Base-by-base conservation (phyloP, 2,888 invertebrate genomes). In the Drosophila mimica region DNA sequence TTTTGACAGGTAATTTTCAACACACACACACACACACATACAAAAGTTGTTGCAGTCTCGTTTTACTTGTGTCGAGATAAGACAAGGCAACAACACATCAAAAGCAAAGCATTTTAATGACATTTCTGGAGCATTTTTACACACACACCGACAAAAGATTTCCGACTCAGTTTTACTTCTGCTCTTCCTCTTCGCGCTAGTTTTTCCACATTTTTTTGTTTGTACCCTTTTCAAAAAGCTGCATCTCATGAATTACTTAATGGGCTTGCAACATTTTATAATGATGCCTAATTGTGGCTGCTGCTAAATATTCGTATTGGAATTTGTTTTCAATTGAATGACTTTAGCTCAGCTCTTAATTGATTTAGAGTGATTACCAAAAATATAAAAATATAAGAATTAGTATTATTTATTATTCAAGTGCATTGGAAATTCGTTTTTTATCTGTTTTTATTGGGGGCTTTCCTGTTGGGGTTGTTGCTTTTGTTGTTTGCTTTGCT, bases 1-100 rank as follows among this genome's bases (percentile, higher is more conserved):
- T 85, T 82, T 88, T 84, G 73, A 33, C 88, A 77, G 88, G 83
- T 88, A 81, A 79, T 74, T 88, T 85, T 81, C 83, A 72, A 63
- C n/a, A 43, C 51, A 25, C 33, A 46, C n/a, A 43, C 20, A 28
- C 33, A n/a, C 43, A 53, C 11, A 25, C 8, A 28, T 9, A 28
- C 54, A 40, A 33, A 38, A 36, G 25, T 46, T 75, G 54, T 62
- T 75, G 81, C 83, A 81, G 74, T 81, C 46, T 81, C 81, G 81
- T 67, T 79, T 83, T 79, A 81, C 76, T 70, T 81, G 74, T 70
- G 51, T 73, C 52, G 43, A 82, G 87, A 87, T 84, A 83, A 87
- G 77, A 76, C 74, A 72, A 63, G 61, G 46, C 40, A 52, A 56
- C n/a, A 61, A 43, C 30, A 72, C 67, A 79, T 58, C 65, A 71